A percentile compares a stretch with the other conserved stretches of the same genome.
Evolutionary conservation across 2,888 invertebrate species (phyloP).

Genomic region (Entomobrya multifasciata): DNA sequence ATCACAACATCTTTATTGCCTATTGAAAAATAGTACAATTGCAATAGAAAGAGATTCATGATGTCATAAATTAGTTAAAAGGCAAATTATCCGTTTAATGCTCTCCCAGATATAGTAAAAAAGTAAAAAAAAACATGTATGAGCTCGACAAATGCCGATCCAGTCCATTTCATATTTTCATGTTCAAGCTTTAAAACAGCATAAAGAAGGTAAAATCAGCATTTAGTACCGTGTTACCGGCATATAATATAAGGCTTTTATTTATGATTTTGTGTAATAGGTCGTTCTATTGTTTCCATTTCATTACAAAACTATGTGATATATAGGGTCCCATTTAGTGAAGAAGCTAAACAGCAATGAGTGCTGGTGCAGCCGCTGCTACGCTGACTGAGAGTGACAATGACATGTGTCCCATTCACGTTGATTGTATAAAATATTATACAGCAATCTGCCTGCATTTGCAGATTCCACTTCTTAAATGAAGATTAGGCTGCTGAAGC

Average conservation of each 20-base stretch:
- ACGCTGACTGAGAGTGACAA: slow-evolving; percentile 5
- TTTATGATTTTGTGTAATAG: background rate
- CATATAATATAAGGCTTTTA: too few relatives aligned
- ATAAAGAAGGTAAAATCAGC: background rate
- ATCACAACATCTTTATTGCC: slow-evolving; percentile 49
- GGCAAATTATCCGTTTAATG: background rate
- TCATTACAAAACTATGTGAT: background rate
- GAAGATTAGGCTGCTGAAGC: slow-evolving; percentile 13
- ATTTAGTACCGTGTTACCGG: background rate
- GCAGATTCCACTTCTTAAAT: slow-evolving; percentile 5
- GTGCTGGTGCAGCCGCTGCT: background rate
- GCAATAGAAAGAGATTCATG: slow-evolving; percentile 54
- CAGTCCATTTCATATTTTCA: background rate
- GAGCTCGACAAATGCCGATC: too few relatives aligned
- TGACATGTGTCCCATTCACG: background rate
- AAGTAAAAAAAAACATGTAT: too few relatives aligned
- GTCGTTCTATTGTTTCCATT: background rate
- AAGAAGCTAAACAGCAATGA: background rate
- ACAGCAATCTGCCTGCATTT: background rate
- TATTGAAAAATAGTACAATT: slow-evolving; percentile 55
- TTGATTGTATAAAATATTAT: slow-evolving; percentile 15
- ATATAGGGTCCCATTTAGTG: background rate
- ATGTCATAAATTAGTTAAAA: slow-evolving; percentile 39
- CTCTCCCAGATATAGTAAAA: too few relatives aligned
- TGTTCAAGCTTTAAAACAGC: background rate